Percentiles rank a stretch among this genome's conserved stretches.
Conservation (phyloP, 2,113 vertebrate genomes). For the western clawed frog (Xenopus tropicalis) region UCB_Xtro_10.0 CM004448.2:57452001-57452500, state of each 20-base stretch:
- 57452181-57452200: constrained; percentile 9
- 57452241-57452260: constrained; percentile 34
- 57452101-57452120: too few relatives aligned
- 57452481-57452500: too few relatives aligned
- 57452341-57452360: constrained; percentile 34
- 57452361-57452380: constrained; percentile 18
- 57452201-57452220: constrained; percentile 23
- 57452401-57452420: constrained; percentile 13
- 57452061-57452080: too few relatives aligned
- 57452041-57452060: too few relatives aligned
- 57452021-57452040: too few relatives aligned
- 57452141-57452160: too few relatives aligned
- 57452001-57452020: too few relatives aligned
- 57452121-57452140: too few relatives aligned
- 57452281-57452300: constrained; percentile 35
- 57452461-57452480: too few relatives aligned
- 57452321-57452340: constrained; percentile 36
- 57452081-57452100: too few relatives aligned
- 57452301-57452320: constrained; percentile 28
- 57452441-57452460: constrained; percentile 23
- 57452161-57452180: too few relatives aligned
- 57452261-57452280: constrained; percentile 30
- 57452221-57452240: constrained; percentile 27
- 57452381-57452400: constrained; percentile 19
- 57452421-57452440: constrained; percentile 15